Base-by-base conservation (phyloP, 2,888 invertebrate genomes). In the Spodoptera exigua region DNA sequence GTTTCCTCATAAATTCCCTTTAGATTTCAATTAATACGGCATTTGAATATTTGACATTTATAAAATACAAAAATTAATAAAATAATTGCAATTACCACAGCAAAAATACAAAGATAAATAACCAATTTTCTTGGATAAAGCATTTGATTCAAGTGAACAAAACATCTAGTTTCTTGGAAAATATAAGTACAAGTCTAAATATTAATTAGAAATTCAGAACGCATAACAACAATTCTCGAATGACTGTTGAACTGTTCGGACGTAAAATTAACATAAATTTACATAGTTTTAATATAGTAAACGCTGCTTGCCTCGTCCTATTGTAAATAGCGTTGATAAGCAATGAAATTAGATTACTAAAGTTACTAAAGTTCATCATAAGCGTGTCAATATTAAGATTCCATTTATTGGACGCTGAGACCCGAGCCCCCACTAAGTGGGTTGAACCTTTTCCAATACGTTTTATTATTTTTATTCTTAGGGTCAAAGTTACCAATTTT, bases 231-330 rank as follows among this genome's bases (percentile, higher is more conserved):
- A 40, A 57, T 35, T 66, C 41, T 47, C 45, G 17, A 59, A 62
- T 37, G 27, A 37, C 18, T 54, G 34, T 45, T 21, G 37, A 47
- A 45, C 41, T 13, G 46, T 59, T 65, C 18, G 53, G 37, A 48
- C 40, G 12, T 21, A 2, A 35, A 47, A 62, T 75, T 73, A 55
- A 43, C 76, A 71, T 73, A 73, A 60, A 73, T 75, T 60, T 62
- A 37, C 72, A 73, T 73, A 67, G 62, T 59, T 61, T 58, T 60
- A 54, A 21, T 65, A 56, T 61, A 57, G 52, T 47, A 47, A 46
- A 47, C 55, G 43, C 21, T 59, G 32, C n/a, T 40, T 35, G 37
- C 7, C 27, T 27, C 27, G 27, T 27, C 27, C 27, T 27, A 54
- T 57, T 61, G 56, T 57, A 66, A 61, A 72, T 60, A 67, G 45